A percentile compares a stretch with the other conserved stretches of the same genome.
These are phyloP conservation scores for Oceanodroma tethys DNA, from an alignment of 2,113 vertebrate species.

Conservation along the genomic window DNA sequence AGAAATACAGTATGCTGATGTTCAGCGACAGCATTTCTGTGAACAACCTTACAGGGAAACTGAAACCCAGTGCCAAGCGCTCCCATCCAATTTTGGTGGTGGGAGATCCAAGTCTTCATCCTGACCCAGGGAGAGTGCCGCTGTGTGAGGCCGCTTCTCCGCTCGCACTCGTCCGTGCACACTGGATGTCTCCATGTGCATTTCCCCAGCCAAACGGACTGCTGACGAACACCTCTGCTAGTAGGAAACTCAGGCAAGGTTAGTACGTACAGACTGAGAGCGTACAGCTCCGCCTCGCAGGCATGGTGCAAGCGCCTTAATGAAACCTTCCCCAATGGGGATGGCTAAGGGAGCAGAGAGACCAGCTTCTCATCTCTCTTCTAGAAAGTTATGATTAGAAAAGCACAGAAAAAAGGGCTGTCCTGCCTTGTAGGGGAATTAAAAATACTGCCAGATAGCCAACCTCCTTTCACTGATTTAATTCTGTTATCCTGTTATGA, in stretches of 20 bases:
- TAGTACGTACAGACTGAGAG: not conserved
- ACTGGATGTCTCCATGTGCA: not conserved
- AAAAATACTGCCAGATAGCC: not conserved
- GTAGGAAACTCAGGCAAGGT: not conserved
- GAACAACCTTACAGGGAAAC: not conserved
- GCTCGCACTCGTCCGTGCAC: fast-evolving
- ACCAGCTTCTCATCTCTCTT: not conserved
- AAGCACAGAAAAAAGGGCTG: not conserved
- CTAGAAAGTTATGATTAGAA: not conserved
- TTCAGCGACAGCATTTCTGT: not conserved
- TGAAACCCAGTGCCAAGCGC: not conserved
- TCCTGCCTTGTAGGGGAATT: not conserved
- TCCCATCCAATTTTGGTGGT: not conserved
- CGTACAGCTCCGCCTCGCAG: fast-evolving
- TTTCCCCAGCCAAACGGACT: not conserved
- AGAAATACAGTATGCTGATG: not conserved
- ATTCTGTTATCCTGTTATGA: not conserved
- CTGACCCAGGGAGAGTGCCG: not conserved
- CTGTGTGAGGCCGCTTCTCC: not conserved
- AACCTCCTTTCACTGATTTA: not conserved
- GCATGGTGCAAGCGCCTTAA: fast-evolving
- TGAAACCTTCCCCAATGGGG: not conserved
- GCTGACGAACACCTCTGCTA: not conserved
- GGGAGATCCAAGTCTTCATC: not conserved
- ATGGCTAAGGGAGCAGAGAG: not conserved